Evolutionary conservation across 2,888 invertebrate species (phyloP).

Genomic region (Myathropa florea): DNA sequence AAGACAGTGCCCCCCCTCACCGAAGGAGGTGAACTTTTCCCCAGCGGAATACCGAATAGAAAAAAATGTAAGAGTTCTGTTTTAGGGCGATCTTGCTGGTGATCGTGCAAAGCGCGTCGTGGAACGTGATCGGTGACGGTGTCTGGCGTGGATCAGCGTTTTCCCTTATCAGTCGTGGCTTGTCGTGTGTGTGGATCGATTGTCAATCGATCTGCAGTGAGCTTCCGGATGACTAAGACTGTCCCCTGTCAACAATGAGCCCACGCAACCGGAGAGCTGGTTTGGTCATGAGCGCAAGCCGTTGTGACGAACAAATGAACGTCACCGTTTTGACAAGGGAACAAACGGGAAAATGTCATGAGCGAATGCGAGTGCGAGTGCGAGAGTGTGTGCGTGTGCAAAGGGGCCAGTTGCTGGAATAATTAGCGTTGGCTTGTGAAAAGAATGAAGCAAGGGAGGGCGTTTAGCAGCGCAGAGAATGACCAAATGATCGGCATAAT

Average conservation of each 20-base stretch:
- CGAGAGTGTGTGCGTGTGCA: not conserved
- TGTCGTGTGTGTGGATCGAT: slow-evolving; percentile 7
- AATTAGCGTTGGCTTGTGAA: slow-evolving; percentile 16
- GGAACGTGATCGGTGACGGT: not conserved
- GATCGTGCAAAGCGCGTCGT: slow-evolving; percentile 28
- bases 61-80: slow-evolving; percentile 40
- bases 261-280: not conserved
- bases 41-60: not conserved
- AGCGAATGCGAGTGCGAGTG: not conserved
- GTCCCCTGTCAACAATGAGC: not conserved
- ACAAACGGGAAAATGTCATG: slow-evolving; percentile 21
- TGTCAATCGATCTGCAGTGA: not conserved
- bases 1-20: too few relatives aligned
- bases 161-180: slow-evolving; percentile 30
- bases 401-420: not conserved
- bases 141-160: not conserved
- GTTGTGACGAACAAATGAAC: slow-evolving; percentile 17
- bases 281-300: not conserved
- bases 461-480: not conserved
- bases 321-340: slow-evolving; percentile 27
- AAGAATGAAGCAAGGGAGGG: not conserved
- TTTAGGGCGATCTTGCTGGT: slow-evolving; percentile 5
- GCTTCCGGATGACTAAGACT: slow-evolving; percentile 42
- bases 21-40: not conserved
- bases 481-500: not conserved